Conservation (phyloP, 2,888 invertebrate species). For the Girardia tigrina region DNA sequence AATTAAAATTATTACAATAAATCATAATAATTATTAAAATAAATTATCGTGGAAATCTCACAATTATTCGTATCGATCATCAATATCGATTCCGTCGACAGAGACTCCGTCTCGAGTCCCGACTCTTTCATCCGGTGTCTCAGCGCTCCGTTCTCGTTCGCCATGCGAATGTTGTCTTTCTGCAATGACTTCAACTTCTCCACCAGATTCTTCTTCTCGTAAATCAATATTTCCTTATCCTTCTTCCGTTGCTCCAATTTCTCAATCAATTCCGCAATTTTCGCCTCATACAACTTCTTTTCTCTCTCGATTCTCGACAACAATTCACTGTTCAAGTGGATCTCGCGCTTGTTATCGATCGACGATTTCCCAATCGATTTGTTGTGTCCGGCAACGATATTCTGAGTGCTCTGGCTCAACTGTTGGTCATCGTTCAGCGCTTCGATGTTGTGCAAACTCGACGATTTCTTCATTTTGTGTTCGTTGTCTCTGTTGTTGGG, state of each 20-base stretch:
- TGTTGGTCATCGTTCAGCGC: conserved; percentile 17
- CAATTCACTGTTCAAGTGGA: conserved; percentile 31
- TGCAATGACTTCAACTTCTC: conserved; percentile 21
- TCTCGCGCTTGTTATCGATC: background rate
- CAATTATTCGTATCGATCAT: too few species aligned
- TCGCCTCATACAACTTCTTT: conserved; percentile 34
- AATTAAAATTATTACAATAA: too few species aligned
- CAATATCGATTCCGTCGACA: too few species aligned
- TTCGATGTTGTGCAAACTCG: conserved; percentile 31
- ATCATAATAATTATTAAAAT: too few species aligned
- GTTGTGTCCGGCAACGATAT: too few species aligned
- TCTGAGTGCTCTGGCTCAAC: conserved; percentile 17
- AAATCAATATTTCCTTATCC: conserved; percentile 34
- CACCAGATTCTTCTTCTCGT: conserved; percentile 30
- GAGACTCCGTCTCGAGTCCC: background rate
- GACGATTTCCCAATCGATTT: background rate
- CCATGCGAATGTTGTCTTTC: background rate
- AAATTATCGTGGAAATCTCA: too few species aligned
- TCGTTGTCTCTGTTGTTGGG: background rate
- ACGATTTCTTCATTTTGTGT: conserved; percentile 27
- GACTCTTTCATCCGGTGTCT: conserved; percentile 21
- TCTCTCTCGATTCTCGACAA: conserved; percentile 32
- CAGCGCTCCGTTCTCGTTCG: background rate
- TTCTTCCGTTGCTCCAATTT: conserved; percentile 31
- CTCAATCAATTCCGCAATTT: conserved; percentile 33